Percentiles rank a stretch among this genome's conserved stretches.
phyloP scores from a whole-genome alignment of 2,797 vertebrate species.

The Passerculus sandwichensis region DNA sequence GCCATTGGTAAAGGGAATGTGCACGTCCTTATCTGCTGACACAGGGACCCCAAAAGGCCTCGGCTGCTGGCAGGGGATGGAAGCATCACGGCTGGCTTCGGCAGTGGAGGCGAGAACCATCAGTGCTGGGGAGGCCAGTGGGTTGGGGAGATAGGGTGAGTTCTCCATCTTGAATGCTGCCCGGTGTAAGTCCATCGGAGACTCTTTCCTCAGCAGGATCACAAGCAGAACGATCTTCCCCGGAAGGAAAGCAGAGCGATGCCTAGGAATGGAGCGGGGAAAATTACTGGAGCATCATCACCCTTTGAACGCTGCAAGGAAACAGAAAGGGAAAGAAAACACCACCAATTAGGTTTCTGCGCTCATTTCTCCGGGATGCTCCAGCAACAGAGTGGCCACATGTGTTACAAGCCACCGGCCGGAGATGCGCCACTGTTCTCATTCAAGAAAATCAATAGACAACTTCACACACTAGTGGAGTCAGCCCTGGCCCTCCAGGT shows the following conservation, averaged over 20 bases:
- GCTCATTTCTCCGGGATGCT: background rate
- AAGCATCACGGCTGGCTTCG: slow-evolving; percentile 96
- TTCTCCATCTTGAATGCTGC: slow-evolving; percentile 99
- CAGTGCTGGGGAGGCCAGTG: slow-evolving; percentile 94
- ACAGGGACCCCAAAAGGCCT: slow-evolving; percentile 96
- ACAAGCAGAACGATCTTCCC: slow-evolving; percentile 73
- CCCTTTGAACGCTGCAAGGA: slow-evolving; percentile 71
- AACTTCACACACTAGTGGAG: slow-evolving; percentile 76
- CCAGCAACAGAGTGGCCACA: slow-evolving; percentile 61
- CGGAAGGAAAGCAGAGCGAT: slow-evolving; percentile 64
- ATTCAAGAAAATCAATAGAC: slow-evolving; percentile 78
- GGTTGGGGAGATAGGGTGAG: slow-evolving; percentile 98
- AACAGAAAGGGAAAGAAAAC: slow-evolving; percentile 66
- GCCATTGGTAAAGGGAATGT: slow-evolving; percentile 97
- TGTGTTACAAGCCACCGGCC: slow-evolving; percentile 60
- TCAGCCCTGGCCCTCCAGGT: slow-evolving; percentile 76
- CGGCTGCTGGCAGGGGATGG: slow-evolving; percentile 95
- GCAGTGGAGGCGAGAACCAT: slow-evolving; percentile 98
- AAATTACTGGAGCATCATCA: slow-evolving; percentile 77
- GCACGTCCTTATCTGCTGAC: slow-evolving; percentile 96
- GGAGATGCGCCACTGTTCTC: slow-evolving; percentile 67
- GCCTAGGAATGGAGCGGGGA: slow-evolving; percentile 62
- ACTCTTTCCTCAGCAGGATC: slow-evolving; percentile 72
- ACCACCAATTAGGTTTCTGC: slow-evolving; percentile 55
- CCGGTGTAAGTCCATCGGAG: slow-evolving; percentile 97